phyloP scores from a whole-genome alignment of 2,113 vertebrate genomes.

The Atlantisia rogersi region DNA sequence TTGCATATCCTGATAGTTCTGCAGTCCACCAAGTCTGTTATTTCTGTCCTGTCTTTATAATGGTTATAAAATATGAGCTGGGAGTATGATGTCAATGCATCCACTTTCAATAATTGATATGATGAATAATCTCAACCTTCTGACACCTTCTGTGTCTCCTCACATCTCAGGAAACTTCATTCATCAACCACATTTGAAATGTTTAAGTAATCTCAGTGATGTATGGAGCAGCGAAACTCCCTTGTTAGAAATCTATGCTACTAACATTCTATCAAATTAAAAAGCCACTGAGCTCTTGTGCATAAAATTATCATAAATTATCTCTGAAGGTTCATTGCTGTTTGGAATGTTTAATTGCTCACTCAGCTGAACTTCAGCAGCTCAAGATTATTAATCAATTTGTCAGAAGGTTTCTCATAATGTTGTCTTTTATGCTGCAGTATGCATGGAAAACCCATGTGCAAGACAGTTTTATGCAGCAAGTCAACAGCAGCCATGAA shows the following conservation, averaged over 20 bases:
- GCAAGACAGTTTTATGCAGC: slow-evolving; percentile 35
- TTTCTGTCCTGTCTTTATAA: slow-evolving; percentile 83
- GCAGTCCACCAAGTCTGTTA: slow-evolving; percentile 72
- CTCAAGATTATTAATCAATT: slow-evolving; percentile 81
- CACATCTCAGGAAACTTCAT: slow-evolving; percentile 88
- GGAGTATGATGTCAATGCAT: slow-evolving; percentile 91
- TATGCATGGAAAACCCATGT: slow-evolving; percentile 28
- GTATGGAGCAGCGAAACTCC: slow-evolving; percentile 87
- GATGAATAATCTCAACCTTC: slow-evolving; percentile 94
- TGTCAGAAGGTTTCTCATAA: slow-evolving; percentile 76
- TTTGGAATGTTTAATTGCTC: slow-evolving; percentile 87
- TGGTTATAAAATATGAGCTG: slow-evolving; percentile 87
- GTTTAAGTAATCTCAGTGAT: slow-evolving; percentile 92
- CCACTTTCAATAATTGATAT: slow-evolving; percentile 97
- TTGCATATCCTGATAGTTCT: slow-evolving; percentile 61
- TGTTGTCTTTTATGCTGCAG: slow-evolving; percentile 47
- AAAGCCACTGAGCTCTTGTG: slow-evolving; percentile 85
- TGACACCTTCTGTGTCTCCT: slow-evolving; percentile 87
- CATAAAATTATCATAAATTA: slow-evolving; percentile 90
- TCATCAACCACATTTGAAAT: slow-evolving; percentile 91
- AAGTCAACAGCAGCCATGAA: slow-evolving; percentile 41
- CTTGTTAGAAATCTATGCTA: slow-evolving; percentile 85
- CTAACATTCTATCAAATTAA: slow-evolving; percentile 93
- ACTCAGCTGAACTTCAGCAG: slow-evolving; percentile 79
- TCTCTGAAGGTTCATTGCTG: slow-evolving; percentile 81